Percentiles rank a stretch among this genome's conserved stretches.
Evolutionary conservation across 2,113 vertebrate species (phyloP).

Genomic region (Cavia porcellus): DNA sequence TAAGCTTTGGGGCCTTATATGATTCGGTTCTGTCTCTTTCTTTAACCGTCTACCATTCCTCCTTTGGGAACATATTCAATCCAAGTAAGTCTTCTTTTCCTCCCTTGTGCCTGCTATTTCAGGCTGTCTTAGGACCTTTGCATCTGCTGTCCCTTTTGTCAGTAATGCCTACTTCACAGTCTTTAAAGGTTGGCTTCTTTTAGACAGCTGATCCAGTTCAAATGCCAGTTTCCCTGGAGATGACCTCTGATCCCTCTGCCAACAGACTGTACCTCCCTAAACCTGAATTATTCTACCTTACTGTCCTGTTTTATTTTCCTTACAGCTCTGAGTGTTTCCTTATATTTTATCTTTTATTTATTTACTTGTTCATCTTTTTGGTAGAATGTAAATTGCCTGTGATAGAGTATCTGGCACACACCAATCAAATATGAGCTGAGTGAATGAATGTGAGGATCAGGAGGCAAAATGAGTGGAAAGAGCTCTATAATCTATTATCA

Average conservation of each 20-base stretch:
- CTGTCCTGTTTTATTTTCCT: constrained; percentile 35
- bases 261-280: background rate
- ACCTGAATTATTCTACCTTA: background rate
- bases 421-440: background rate
- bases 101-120: background rate
- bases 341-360: background rate
- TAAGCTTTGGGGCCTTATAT: background rate
- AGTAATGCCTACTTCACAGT: background rate
- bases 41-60: background rate
- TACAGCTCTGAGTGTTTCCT: background rate
- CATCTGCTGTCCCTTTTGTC: background rate
- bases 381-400: background rate
- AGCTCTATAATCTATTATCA: background rate
- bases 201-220: background rate
- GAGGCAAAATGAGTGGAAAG: background rate
- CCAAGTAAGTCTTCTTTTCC: background rate
- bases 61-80: background rate
- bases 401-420: background rate
- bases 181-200: background rate
- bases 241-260: background rate
- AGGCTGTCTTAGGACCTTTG: background rate
- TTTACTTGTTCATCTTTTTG: background rate
- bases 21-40: background rate
- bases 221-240: background rate
- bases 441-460: background rate